Evolutionary conservation across 2,888 invertebrate genomes (phyloP), one percentile per base, ranked within the genome.

Genomic region (Leucophora obtusa): DNA sequence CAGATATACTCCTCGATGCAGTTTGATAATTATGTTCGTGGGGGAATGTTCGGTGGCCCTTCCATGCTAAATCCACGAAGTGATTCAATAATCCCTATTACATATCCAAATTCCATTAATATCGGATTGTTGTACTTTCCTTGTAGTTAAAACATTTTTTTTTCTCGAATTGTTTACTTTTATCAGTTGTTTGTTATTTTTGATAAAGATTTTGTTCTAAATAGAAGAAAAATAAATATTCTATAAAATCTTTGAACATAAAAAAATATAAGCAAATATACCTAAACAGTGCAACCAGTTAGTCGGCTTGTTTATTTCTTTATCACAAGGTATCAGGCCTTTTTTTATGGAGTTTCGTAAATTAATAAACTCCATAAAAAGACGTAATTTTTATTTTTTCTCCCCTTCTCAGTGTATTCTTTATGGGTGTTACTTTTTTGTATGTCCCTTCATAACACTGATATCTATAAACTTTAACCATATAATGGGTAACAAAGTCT

Each of bases 301-400:
- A 43, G 38, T 53, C 43, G 17, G 15, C 17, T 18, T 59, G 4
- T 28, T 24, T 66, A 28, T 59, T 14, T 17, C 58, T 53, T 15
- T 75, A 17, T 24, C 18, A 14, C 8, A 59, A 53, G 33, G 59
- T 59, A 68, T 51, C 68, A 18, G 10, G 59, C 47, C n/a, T 68
- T 75, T 47, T n/a, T 70, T 76, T 53, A 70, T 28, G 70, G 33
- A 28, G 14, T 43, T 65, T 53, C 43, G 14, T 18, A 70, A 70
- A 63, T 70, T 58, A 69, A 76, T 75, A 75, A 76, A 68, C 54
- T 54, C 17, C 33, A 50, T 62, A 51, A 63, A 63, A 50, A 43
- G 11, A 18, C 18, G 17, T 70, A 56, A 14, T 63, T 51, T 76
- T 63, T 50, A 18, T 10, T 35, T 68, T 60, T 54, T 17, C 33